Base-by-base conservation (phyloP, 2,113 vertebrate species). In the Nycticryphes semicollaris region DNA sequence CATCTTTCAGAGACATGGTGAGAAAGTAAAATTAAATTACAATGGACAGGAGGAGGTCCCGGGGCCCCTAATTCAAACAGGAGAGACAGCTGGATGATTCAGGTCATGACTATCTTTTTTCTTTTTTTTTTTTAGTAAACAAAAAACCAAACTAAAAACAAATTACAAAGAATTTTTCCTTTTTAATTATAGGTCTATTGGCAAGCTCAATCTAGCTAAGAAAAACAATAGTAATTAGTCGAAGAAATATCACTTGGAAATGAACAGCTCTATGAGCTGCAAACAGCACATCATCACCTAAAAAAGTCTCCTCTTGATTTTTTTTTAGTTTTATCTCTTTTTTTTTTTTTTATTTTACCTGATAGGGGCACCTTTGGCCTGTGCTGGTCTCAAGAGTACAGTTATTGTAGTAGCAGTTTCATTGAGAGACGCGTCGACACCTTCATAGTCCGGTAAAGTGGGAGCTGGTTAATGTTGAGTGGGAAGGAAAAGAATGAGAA, bases 321-420 rank as follows among this genome's bases (percentile, higher is more conserved):
- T 62, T 13, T 6, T 37, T 51, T 10, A 5, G 10, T 19, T 59
- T 37, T 48, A 10, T 28, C 8, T 13, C 3, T 23, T 14, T 12
- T 5, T 23, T 15, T 3, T 47, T 23, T 21, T 54, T 15, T 3
- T 47, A 21, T 21, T 54, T 97, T 98, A 99, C 99, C 99, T 99
- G 98, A 99, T 99, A 30, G 99, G 99, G 85, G 99, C 99, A 91
- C 99, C 99, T 97, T 99, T 99, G 73, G 99, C 99, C 94, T 99
- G 99, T 10, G 99, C 99, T 6, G 99, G 99, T 98, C 99, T 99
- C 85, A 99, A 97, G 78, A 99, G 97, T 6, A 99, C 99, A 33
- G 99, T 99, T 96, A 99, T 99, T 35, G 99, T 99, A 81, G 99
- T 99, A 54, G 99, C 99, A 4, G 99, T 99, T 98, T 99, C 99